Percentiles rank a stretch among this genome's conserved stretches.
phyloP scores from a whole-genome alignment of 1,140 invertebrate species.

The Gonatopus flavifemur region DNA sequence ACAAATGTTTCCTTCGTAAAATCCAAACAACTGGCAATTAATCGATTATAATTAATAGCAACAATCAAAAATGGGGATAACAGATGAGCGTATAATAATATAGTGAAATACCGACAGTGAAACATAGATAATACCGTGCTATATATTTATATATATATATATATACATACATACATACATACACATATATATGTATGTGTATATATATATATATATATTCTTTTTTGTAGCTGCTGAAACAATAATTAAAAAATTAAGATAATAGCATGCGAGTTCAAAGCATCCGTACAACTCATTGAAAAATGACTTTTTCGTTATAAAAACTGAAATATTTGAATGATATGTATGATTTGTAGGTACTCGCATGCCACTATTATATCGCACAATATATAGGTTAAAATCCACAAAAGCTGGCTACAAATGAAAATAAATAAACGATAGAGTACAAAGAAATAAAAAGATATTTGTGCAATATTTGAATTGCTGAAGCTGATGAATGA shows the following conservation, averaged over 20 bases:
- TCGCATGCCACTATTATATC: no score
- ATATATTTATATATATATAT: no score
- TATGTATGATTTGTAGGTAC: conserved; percentile 33
- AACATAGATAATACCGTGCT: conserved; percentile 55
- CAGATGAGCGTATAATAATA: conserved; percentile 48
- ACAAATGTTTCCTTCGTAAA: conserved; percentile 42
- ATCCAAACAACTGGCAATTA: conserved; percentile 36
- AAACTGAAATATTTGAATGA: no score
- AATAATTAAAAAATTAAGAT: conserved; percentile 50
- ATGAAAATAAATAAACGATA: conserved; percentile 26
- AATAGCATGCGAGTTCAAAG: conserved; percentile 53
- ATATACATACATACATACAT: no score
- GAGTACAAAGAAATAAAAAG: no score
- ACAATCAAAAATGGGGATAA: conserved; percentile 51
- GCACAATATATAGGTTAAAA: conserved; percentile 9
- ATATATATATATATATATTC: no score
- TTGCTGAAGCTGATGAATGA: no score
- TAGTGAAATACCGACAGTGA: conserved; percentile 47
- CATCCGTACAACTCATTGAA: no score
- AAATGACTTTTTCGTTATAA: no score
- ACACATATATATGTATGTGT: no score
- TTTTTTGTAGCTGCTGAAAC: conserved; percentile 57
- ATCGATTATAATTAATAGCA: conserved; percentile 45
- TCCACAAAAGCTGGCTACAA: conserved; percentile 24
- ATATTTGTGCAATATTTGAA: no score